Evolutionary conservation across 2,113 vertebrate species (phyloP), one percentile per base, ranked within the genome.

Genomic region (Dryoscopus gambensis): DNA sequence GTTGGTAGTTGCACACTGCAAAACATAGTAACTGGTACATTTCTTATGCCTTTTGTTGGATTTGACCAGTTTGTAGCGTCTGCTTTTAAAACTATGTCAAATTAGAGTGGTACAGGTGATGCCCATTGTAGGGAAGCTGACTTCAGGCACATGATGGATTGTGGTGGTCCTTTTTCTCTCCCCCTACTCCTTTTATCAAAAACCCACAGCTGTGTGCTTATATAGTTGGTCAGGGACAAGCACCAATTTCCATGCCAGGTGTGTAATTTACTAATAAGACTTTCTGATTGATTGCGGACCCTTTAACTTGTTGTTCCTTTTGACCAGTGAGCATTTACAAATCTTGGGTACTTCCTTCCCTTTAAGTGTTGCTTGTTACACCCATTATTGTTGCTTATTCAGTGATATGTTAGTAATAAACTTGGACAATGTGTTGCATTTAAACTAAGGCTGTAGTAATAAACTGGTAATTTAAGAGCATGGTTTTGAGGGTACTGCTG

Each of bases 71-170:
- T 73, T 40, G 30, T 63, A 62, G n/a, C 39, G 63, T 64, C 53
- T 90, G 17, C 6, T 15, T 21, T 31, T 76, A 42, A 78, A 78
- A 33, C 37, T 25, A 6, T 9, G 22, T 68, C 10, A 39, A 28
- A 75, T 37, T 27, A 18, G 50, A 47, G 19, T 39, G 8, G 30
- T 60, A 23, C 1, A 39, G n/a, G 18, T 89, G 3, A 67, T 56
- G 9, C 19, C 44, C 0, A 0, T 31, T 47, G 30, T 55, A 60
- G n/a, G 15, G 12, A 31, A 6, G 2, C 47, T 22, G 14, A 7
- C 40, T 47, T 47, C 0, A 53, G 40, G 31, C 21, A 31, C 25
- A 11, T 0, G 1, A 13, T 62, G 30, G 25, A 27, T 35, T 76
- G 24, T 76, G n/a, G 20, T 53, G 9, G 7, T 47, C 21, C 15